Percentiles rank a stretch among this genome's conserved stretches.
phyloP scores from a whole-genome alignment of 2,888 invertebrate species.

The Itoplectis maculator region DNA sequence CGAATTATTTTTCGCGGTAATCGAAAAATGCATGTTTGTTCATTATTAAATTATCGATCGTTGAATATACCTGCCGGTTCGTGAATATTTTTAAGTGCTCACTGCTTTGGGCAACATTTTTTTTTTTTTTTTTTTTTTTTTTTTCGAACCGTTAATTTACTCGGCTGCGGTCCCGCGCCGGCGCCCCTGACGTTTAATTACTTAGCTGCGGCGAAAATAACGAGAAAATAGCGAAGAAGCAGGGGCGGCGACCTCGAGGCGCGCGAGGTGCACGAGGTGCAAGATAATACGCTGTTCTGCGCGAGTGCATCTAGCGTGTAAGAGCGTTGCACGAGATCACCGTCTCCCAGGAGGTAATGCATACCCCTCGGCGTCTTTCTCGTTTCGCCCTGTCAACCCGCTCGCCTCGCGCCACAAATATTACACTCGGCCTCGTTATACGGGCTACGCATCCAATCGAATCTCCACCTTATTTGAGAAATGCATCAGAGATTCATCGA shows the following conservation, averaged over 20 bases:
- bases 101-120: too few relatives aligned
- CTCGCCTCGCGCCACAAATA: slow-evolving; percentile 7
- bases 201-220: slow-evolving; percentile 29
- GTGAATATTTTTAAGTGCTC: too few relatives aligned
- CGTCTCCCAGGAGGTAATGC: slow-evolving; percentile 19
- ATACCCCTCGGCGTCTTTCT: neutral
- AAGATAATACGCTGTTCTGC: slow-evolving; percentile 16
- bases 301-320: neutral
- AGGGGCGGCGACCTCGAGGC: neutral
- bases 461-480: too few relatives aligned
- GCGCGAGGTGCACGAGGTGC: neutral
- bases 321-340: slow-evolving; percentile 4
- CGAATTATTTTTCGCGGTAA: neutral
- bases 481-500: too few relatives aligned
- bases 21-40: too few relatives aligned
- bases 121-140: neutral
- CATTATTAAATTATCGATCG: too few relatives aligned
- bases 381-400: slow-evolving; percentile 4
- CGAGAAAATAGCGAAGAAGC: slow-evolving; percentile 14
- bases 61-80: too few relatives aligned
- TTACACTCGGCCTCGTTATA: neutral
- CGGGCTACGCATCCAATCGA: neutral
- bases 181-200: slow-evolving; percentile 16
- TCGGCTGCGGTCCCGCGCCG: neutral
- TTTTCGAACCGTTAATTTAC: neutral